phyloP scores from a whole-genome alignment of 1,140 invertebrate species.

The Camponotus vicinus region DNA sequence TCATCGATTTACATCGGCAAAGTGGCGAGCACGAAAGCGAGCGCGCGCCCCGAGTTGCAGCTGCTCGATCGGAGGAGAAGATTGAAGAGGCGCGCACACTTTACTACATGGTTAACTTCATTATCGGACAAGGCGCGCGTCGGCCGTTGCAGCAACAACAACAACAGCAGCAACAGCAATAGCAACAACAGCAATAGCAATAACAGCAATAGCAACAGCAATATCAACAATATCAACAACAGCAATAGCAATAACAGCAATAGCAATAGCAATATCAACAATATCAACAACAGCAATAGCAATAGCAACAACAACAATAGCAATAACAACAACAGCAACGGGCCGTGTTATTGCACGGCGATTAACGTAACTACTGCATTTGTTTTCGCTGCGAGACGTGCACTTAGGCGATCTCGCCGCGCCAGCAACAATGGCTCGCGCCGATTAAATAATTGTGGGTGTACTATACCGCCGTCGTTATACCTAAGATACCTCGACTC shows the following conservation, averaged over 20 bases:
- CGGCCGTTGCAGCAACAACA: constrained; percentile 33
- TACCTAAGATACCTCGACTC: background rate
- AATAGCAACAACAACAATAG: too few relatives aligned
- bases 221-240: too few relatives aligned
- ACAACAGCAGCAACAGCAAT: too few relatives aligned
- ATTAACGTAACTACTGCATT: constrained; percentile 61
- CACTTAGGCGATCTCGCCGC: constrained; percentile 45
- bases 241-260: too few relatives aligned
- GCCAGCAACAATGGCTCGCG: constrained; percentile 51
- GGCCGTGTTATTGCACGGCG: constrained; percentile 45
- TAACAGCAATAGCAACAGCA: background rate
- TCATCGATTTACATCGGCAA: constrained; percentile 64
- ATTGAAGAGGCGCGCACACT: constrained; percentile 61
- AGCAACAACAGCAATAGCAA: too few relatives aligned
- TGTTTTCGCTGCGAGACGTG: constrained; percentile 60
- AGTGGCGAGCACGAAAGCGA: constrained; percentile 59
- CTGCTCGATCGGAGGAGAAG: constrained; percentile 62
- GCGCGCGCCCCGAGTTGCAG: constrained; percentile 21
- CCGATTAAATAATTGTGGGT: constrained; percentile 61
- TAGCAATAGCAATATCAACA: too few relatives aligned
- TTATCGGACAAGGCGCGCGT: constrained; percentile 56
- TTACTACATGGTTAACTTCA: constrained; percentile 63
- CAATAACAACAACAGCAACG: background rate
- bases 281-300: too few relatives aligned
- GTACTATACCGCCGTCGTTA: constrained; percentile 53